Evolutionary conservation across 2,888 invertebrate genomes (phyloP).

Genomic region (Agonum fuliginosum): DNA sequence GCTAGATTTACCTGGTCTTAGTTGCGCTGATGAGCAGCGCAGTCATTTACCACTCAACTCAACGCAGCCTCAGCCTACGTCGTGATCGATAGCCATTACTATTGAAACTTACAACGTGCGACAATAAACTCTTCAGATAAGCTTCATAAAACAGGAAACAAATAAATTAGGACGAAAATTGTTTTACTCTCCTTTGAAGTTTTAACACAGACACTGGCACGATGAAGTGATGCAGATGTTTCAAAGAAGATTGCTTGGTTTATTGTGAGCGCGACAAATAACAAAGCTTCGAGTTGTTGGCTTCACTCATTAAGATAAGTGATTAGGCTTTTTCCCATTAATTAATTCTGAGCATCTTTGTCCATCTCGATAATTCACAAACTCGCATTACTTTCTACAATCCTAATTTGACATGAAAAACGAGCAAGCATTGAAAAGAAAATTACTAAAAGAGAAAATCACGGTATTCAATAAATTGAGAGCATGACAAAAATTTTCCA

Average conservation of each 20-base stretch:
- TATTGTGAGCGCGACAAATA: conserved; percentile 26
- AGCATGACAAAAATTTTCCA: too few species aligned
- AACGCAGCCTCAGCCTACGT: not conserved
- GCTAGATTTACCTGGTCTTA: conserved; percentile 66
- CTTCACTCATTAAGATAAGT: conserved; percentile 15
- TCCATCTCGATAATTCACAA: not conserved
- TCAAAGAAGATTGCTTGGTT: conserved; percentile 2
- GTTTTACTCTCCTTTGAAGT: conserved; percentile 30
- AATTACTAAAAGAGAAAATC: too few species aligned
- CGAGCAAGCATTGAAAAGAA: too few species aligned
- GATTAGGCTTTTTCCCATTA: conserved; percentile 20
- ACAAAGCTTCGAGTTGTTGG: conserved; percentile 16
- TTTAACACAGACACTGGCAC: conserved; percentile 21
- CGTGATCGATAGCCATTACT: not conserved
- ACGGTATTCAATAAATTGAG: too few species aligned
- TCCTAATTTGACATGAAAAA: not conserved
- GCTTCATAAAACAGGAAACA: conserved; percentile 4
- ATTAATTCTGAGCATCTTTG: conserved; percentile 23
- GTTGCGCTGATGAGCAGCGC: conserved; percentile 58
- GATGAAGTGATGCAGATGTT: not conserved
- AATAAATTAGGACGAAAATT: conserved; percentile 26
- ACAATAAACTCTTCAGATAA: not conserved
- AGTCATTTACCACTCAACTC: not conserved
- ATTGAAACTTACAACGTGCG: not conserved
- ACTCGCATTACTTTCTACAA: not conserved